Percentiles rank a stretch among this genome's conserved stretches.
These are phyloP conservation scores for Aplocera efformata DNA, from an alignment of 2,888 invertebrate genomes.

Conservation along the genomic window DNA sequence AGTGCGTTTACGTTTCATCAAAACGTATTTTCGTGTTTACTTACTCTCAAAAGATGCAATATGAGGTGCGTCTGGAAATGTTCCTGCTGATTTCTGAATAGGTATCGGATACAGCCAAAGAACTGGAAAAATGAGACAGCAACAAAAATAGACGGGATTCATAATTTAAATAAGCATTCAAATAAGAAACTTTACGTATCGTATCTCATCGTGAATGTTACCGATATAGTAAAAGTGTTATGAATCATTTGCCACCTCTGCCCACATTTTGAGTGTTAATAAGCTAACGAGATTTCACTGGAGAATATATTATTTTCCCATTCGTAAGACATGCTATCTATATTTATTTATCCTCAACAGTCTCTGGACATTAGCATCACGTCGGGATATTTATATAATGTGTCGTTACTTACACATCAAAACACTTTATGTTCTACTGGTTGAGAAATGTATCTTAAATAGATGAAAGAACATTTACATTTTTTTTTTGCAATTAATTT, in stretches of 20 bases:
- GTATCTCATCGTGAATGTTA: constrained; percentile 33
- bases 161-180: constrained; percentile 36
- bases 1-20: constrained; percentile 55
- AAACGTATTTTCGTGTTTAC: neutral
- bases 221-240: constrained; percentile 38
- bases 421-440: too few relatives aligned
- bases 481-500: too few relatives aligned
- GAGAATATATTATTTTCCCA: constrained; percentile 31
- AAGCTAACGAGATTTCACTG: constrained; percentile 32
- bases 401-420: too few relatives aligned
- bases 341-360: constrained; percentile 16
- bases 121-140: constrained; percentile 23
- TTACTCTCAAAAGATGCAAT: neutral
- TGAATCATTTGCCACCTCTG: constrained; percentile 38
- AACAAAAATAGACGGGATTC: constrained; percentile 26
- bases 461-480: constrained; percentile 12
- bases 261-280: constrained; percentile 36
- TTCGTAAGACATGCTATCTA: constrained; percentile 15
- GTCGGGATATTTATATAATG: neutral
- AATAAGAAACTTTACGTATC: constrained; percentile 11
- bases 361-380: neutral
- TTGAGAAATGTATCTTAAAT: constrained; percentile 19
- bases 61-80: constrained; percentile 2
- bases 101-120: neutral
- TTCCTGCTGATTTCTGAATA: constrained; percentile 1